phyloP scores from a whole-genome alignment of 2,797 vertebrate genomes.

The Ceyx erithaca region DNA sequence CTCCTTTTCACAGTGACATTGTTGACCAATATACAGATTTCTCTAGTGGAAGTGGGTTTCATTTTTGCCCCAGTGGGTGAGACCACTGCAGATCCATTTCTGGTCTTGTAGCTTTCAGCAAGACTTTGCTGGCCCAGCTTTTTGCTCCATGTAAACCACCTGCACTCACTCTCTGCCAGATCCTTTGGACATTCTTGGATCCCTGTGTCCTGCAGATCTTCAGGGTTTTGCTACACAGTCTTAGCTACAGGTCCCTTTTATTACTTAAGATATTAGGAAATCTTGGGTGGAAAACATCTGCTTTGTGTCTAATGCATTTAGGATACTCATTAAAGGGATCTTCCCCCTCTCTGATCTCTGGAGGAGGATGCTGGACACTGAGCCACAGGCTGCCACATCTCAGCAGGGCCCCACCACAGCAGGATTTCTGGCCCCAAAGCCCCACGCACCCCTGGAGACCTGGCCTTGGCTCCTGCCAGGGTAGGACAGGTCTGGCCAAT shows the following conservation, averaged over 20 bases:
- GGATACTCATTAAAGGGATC: background rate
- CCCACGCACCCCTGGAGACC: background rate
- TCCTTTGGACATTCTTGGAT: background rate
- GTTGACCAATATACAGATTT: background rate
- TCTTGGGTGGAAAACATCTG: background rate
- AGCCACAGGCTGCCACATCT: background rate
- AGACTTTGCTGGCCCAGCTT: background rate
- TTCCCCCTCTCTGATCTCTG: background rate
- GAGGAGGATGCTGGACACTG: background rate
- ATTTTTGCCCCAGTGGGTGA: background rate
- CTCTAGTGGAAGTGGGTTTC: background rate
- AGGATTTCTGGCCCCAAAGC: background rate
- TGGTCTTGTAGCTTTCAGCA: background rate
- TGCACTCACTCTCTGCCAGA: background rate
- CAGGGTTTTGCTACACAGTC: background rate
- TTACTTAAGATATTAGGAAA: slow-evolving; percentile 11
- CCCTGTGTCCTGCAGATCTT: background rate
- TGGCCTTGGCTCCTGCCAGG: background rate
- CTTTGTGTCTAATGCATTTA: background rate
- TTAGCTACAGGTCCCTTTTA: background rate
- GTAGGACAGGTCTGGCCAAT: background rate
- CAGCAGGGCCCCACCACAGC: background rate
- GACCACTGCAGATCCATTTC: rapidly evolving
- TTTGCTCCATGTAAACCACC: background rate
- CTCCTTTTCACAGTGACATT: background rate